Base-by-base conservation (phyloP, 2,113 vertebrate genomes). In the Caretta caretta region DNA sequence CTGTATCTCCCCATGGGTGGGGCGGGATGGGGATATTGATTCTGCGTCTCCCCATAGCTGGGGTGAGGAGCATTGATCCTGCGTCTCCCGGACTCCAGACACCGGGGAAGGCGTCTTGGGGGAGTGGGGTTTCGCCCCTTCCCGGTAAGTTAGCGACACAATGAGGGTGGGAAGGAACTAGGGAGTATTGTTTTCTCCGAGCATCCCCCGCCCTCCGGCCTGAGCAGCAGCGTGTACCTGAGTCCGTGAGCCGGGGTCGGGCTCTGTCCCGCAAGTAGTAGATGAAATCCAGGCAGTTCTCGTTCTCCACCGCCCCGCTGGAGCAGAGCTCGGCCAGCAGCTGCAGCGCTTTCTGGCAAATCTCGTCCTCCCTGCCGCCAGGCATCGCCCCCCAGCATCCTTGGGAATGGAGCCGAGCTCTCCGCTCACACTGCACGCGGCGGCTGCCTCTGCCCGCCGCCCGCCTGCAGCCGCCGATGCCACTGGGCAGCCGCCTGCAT, bases 381-480 rank as follows among this genome's bases (percentile, higher is more conserved):
- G 99, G 99, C 99, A 99, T 99, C 99, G 99, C 99, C 99, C 99
- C 99, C 98, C 99, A 99, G 99, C 99, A 99, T 99, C 99, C 99
- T 99, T 98, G 98, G 98, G 98, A 98, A 98, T 97, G 98, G 98
- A 99, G 98, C 97, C 96, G 97, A 97, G 97, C 97, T 93, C 97
- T 92, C 97, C 96, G 97, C 92, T 97, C 97, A 97, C 97, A 96
- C 98, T 7, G 99, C 98, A 98, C 98, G 98, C 97, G 97, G 57
- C 80, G 25, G 31, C 80, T 81, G 92, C 90, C 80, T 78, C 91
- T 82, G 83, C 82, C 88, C 95, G 95, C 97, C 97, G 56, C 48
- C 50, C 57, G 85, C 56, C 88, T 83, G 88, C 93, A 82, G 91
- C 84, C 91, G 86, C 90, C 93, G 90, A 65, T 83, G 92, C 88